These are phyloP conservation scores for Polyommatus icarus DNA, from an alignment of 2,888 invertebrate genomes.

Conservation along the genomic window DNA sequence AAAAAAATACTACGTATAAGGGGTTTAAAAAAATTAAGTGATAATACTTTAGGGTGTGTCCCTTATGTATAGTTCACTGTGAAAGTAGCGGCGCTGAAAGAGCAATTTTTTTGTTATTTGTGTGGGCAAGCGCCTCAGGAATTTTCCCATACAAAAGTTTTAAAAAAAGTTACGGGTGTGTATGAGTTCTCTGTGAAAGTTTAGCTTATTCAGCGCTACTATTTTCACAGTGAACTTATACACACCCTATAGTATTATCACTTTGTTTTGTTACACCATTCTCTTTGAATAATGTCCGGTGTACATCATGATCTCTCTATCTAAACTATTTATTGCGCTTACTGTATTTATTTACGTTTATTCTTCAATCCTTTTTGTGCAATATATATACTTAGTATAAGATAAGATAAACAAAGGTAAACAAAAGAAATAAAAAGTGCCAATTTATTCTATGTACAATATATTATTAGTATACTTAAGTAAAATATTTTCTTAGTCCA, in stretches of 20 bases:
- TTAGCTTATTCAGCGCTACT: too few relatives aligned
- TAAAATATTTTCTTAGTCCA: slow-evolving; percentile 3
- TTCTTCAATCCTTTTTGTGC: neutral
- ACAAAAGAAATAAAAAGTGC: neutral
- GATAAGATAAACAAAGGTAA: neutral
- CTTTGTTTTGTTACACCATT: neutral
- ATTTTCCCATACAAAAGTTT: too few relatives aligned
- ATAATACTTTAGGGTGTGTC: too few relatives aligned
- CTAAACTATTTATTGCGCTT: neutral
- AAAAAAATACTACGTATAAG: neutral
- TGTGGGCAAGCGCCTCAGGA: too few relatives aligned
- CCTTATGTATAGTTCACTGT: too few relatives aligned
- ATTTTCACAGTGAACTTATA: too few relatives aligned
- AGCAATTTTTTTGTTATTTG: too few relatives aligned
- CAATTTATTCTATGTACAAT: neutral
- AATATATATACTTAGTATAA: neutral
- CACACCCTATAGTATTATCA: too few relatives aligned
- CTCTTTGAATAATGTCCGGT: neutral
- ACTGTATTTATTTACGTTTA: neutral
- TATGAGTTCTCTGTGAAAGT: too few relatives aligned
- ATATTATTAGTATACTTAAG: neutral
- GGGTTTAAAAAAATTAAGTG: too few relatives aligned
- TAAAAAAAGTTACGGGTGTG: too few relatives aligned
- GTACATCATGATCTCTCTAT: neutral
- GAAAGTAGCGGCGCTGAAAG: too few relatives aligned